These are phyloP conservation scores for Helicoverpa zea DNA, from an alignment of 1,140 invertebrate genomes.

Conservation along the genomic window DNA sequence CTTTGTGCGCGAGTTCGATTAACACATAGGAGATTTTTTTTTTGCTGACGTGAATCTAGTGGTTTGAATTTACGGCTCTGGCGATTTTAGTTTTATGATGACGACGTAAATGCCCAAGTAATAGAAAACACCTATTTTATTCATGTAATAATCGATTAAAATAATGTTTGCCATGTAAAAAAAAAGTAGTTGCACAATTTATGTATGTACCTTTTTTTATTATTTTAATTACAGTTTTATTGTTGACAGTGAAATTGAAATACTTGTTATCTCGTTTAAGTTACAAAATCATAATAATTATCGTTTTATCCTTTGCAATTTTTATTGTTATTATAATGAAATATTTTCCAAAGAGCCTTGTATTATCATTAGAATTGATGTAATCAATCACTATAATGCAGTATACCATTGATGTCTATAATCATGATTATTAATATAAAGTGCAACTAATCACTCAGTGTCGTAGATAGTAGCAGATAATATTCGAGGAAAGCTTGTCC, in stretches of 20 bases:
- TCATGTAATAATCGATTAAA: too few relatives aligned
- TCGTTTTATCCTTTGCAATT: background rate
- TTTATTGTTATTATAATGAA: background rate
- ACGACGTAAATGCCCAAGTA: too few relatives aligned
- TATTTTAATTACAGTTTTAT: background rate
- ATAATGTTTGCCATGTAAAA: too few relatives aligned
- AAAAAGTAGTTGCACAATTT: too few relatives aligned
- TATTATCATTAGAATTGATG: constrained; percentile 3
- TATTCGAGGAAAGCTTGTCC: background rate
- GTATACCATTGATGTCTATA: constrained; percentile 29
- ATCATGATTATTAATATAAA: constrained; percentile 4
- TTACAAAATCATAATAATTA: background rate
- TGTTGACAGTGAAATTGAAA: background rate
- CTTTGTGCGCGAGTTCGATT: too few relatives aligned
- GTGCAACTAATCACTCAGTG: background rate
- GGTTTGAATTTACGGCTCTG: too few relatives aligned
- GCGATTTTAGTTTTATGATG: too few relatives aligned
- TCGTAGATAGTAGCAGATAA: background rate
- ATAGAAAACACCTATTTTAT: too few relatives aligned
- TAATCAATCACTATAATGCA: background rate
- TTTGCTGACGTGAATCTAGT: too few relatives aligned
- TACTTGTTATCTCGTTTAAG: background rate
- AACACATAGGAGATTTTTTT: too few relatives aligned
- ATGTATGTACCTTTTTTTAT: too few relatives aligned
- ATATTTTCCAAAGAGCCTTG: background rate